These are phyloP conservation scores for Amphiprion percula DNA, from an alignment of 2,113 vertebrate species.

Conservation along the genomic window DNA sequence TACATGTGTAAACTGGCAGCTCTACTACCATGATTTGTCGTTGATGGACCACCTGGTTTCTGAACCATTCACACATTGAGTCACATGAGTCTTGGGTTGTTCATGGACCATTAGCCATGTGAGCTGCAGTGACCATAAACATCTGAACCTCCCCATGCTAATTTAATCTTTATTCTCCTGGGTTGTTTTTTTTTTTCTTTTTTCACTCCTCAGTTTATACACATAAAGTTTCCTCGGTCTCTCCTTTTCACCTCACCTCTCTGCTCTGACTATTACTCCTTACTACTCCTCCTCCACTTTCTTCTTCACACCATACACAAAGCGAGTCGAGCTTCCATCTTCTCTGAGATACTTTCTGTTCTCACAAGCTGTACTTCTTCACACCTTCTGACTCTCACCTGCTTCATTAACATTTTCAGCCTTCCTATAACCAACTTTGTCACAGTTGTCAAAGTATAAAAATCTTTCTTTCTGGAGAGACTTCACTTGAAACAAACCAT, in stretches of 20 bases:
- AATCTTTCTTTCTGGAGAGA: neutral
- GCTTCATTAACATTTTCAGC: constrained; percentile 23
- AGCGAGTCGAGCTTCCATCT: constrained; percentile 4
- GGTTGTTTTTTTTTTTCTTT: neutral
- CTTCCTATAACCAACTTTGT: constrained; percentile 13
- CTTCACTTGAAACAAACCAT: neutral
- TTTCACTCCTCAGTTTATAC: neutral
- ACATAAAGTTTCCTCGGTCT: neutral
- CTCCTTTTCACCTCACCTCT: constrained; percentile 8
- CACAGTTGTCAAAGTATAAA: too few species aligned
- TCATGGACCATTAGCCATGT: too few species aligned
- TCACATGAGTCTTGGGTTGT: too few species aligned
- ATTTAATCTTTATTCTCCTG: too few species aligned
- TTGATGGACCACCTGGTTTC: too few species aligned
- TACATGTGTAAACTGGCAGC: too few species aligned
- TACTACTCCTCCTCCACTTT: too few species aligned
- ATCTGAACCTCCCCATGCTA: too few species aligned
- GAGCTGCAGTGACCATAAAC: too few species aligned
- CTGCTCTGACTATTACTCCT: neutral
- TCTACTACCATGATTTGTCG: too few species aligned
- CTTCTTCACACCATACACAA: constrained; percentile 23
- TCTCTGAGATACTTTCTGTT: neutral
- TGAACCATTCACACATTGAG: too few species aligned
- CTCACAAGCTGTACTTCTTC: constrained; percentile 21
- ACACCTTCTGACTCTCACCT: constrained; percentile 32